phyloP scores from a whole-genome alignment of 2,888 invertebrate species.

The Athetis lepigone region DNA sequence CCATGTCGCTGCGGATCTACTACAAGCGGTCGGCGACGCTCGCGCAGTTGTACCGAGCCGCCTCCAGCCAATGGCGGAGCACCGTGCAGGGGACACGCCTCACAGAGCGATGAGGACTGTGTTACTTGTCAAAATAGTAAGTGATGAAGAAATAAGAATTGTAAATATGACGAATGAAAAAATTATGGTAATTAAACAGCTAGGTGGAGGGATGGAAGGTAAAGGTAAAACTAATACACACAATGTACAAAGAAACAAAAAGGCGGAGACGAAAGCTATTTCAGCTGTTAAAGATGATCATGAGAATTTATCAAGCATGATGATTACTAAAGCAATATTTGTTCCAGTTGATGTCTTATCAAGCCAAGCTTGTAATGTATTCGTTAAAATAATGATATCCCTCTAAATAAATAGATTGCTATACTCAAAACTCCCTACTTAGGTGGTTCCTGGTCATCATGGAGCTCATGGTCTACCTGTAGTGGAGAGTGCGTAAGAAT shows the following conservation, averaged over 20 bases:
- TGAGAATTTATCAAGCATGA: too few relatives aligned
- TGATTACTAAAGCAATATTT: too few relatives aligned
- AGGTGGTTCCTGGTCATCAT: conserved; percentile 82
- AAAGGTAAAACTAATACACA: too few relatives aligned
- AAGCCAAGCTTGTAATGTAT: too few relatives aligned
- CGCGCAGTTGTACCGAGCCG: conserved; percentile 96
- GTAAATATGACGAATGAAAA: too few relatives aligned
- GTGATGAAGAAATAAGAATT: conserved; percentile 18
- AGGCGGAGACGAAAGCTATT: too few relatives aligned
- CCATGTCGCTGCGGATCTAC: conserved; percentile 94
- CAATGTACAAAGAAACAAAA: too few relatives aligned
- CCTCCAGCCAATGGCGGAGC: conserved; percentile 97
- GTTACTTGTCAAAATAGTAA: conserved; percentile 91
- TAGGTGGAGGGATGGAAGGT: not conserved
- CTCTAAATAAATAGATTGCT: not conserved
- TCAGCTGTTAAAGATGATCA: too few relatives aligned
- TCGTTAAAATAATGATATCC: too few relatives aligned
- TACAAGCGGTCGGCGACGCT: conserved; percentile 94
- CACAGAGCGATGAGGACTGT: conserved; percentile 95
- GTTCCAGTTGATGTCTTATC: too few relatives aligned
- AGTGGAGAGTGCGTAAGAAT: conserved; percentile 83
- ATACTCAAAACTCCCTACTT: not conserved
- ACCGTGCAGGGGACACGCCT: conserved; percentile 94
- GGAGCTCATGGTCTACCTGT: conserved; percentile 83
- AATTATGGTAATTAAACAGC: too few relatives aligned